Conservation (phyloP, 2,888 invertebrate genomes). For the Polyommatus icarus region DNA sequence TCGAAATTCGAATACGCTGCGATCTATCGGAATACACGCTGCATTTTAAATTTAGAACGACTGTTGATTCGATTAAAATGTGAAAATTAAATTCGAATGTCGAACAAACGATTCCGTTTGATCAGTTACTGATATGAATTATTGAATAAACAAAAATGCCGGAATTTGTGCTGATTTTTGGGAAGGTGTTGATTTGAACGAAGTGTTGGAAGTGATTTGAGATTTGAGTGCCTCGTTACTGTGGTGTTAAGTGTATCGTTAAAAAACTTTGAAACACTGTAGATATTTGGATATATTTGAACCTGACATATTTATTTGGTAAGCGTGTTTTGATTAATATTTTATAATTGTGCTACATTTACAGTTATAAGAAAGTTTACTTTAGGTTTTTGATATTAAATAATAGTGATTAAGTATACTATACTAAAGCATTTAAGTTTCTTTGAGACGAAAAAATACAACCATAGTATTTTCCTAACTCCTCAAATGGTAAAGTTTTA, state of each 20-base stretch:
- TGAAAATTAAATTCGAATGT: slow-evolving; percentile 2
- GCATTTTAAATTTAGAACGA: slow-evolving; percentile 19
- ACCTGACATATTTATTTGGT: not conserved
- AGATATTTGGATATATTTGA: slow-evolving; percentile 2
- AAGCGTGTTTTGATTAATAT: not conserved
- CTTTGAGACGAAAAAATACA: too few relatives aligned
- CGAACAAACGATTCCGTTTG: slow-evolving; percentile 19
- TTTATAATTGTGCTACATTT: not conserved
- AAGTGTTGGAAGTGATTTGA: slow-evolving; percentile 30
- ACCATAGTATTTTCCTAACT: too few relatives aligned
- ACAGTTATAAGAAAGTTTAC: not conserved
- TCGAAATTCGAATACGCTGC: slow-evolving; percentile 36
- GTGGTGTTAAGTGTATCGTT: slow-evolving; percentile 30
- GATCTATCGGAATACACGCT: slow-evolving; percentile 34
- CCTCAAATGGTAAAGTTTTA: too few relatives aligned
- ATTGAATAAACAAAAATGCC: slow-evolving; percentile 6
- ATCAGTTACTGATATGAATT: slow-evolving; percentile 3
- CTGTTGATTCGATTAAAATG: slow-evolving; percentile 11
- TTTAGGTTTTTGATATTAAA: not conserved
- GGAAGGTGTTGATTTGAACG: slow-evolving; percentile 27
- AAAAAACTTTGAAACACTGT: slow-evolving; percentile 4
- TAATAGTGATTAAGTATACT: too few relatives aligned
- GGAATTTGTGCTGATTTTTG: slow-evolving; percentile 16
- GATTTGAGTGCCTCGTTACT: slow-evolving; percentile 20
- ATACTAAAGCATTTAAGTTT: too few relatives aligned